Evolutionary conservation across 2,888 invertebrate species (phyloP).

Genomic region (Pristionchus exspectatus): DNA sequence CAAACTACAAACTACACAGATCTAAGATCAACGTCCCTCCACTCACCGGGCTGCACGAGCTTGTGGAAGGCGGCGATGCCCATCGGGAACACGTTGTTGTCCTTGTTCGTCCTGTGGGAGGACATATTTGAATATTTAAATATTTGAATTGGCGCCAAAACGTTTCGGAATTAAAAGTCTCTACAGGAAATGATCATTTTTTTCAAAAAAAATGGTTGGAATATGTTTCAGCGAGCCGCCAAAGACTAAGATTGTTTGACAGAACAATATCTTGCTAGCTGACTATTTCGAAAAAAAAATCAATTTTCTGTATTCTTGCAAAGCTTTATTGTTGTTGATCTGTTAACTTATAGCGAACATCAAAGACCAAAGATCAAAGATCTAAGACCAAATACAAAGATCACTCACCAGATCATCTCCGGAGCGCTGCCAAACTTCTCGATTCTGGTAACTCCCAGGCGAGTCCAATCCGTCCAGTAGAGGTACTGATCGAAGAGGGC

Average conservation of each 20-base stretch:
- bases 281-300: too few species aligned
- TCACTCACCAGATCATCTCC: slow-evolving; percentile 69
- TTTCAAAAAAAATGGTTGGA: not conserved
- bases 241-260: not conserved
- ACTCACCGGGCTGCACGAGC: slow-evolving; percentile 51
- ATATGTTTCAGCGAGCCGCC: not conserved
- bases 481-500: slow-evolving; percentile 92
- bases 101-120: slow-evolving; percentile 67
- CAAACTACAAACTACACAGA: not conserved
- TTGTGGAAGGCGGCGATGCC: slow-evolving; percentile 73
- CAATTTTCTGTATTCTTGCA: too few species aligned
- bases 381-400: not conserved
- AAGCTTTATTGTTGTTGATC: too few species aligned
- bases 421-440: slow-evolving; percentile 78
- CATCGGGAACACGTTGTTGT: slow-evolving; percentile 79
- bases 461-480: slow-evolving; percentile 96
- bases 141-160: slow-evolving; percentile 41
- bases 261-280: not conserved
- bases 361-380: not conserved
- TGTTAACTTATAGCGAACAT: too few species aligned
- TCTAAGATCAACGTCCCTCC: not conserved
- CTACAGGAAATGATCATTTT: not conserved
- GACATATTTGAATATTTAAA: not conserved
- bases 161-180: not conserved
- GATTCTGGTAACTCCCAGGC: slow-evolving; percentile 74